Evolutionary conservation across 1,140 invertebrate species (phyloP).

Genomic region (Heterodera carotae): DNA sequence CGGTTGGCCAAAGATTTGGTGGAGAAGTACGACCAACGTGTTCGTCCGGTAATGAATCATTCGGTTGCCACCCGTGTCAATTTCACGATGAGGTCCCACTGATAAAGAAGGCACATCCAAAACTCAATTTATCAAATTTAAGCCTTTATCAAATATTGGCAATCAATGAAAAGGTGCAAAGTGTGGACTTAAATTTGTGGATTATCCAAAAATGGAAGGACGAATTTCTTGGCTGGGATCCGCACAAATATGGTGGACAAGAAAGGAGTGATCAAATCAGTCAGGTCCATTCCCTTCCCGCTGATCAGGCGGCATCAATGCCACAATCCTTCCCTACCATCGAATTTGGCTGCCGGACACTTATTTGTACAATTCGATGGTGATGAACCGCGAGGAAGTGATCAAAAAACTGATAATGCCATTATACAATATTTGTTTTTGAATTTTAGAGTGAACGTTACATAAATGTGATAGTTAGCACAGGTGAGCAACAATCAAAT

Average conservation of each 20-base stretch:
- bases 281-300: conserved; percentile 47
- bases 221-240: conserved; percentile 61
- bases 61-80: conserved; percentile 55
- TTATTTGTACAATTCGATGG: conserved; percentile 64
- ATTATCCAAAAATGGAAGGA: conserved; percentile 65
- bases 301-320: conserved; percentile 62
- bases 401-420: background rate
- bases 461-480: conserved; percentile 63
- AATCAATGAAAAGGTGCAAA: conserved; percentile 65
- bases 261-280: background rate
- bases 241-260: conserved; percentile 39
- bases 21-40: conserved; percentile 62
- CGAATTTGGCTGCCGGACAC: conserved; percentile 54
- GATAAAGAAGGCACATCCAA: background rate
- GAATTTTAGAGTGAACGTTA: conserved; percentile 55
- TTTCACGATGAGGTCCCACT: conserved; percentile 57
- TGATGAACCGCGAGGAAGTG: conserved; percentile 64
- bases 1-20: conserved; percentile 63
- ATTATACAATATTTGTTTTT: background rate
- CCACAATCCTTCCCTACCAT: conserved; percentile 61
- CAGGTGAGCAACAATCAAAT: conserved; percentile 16
- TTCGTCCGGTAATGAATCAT: conserved; percentile 62
- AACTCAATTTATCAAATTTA: background rate
- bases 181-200: conserved; percentile 63
- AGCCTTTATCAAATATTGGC: conserved; percentile 62